A percentile compares a stretch with the other conserved stretches of the same genome.
phyloP scores from a whole-genome alignment of 2,888 invertebrate species.

The Agriotes lineatus region DNA sequence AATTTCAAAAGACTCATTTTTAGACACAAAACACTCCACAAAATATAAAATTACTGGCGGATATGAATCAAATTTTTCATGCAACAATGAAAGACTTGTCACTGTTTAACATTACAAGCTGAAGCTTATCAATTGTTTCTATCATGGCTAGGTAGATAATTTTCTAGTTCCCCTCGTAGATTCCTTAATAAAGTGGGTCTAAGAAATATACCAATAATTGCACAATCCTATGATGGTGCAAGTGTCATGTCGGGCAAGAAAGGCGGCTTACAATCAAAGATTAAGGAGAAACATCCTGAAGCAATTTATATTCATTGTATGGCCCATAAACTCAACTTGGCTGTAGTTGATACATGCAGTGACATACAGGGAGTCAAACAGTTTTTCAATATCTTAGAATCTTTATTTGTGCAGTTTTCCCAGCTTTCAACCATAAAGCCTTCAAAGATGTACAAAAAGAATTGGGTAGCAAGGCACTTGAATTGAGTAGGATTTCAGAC shows the following conservation, averaged over 20 bases:
- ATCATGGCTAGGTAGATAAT: no score
- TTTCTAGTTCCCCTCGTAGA: no score
- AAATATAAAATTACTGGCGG: no score
- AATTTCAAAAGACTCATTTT: no score
- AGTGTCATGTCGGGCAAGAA: slow-evolving; percentile 1
- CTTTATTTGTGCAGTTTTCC: slow-evolving; percentile 13
- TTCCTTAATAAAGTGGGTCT: slow-evolving; percentile 10
- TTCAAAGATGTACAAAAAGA: slow-evolving; percentile 1
- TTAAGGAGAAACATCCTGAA: neutral
- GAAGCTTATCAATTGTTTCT: no score
- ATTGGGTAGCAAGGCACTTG: neutral
- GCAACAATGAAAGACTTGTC: no score
- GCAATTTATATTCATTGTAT: neutral
- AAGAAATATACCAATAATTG: slow-evolving; percentile 8
- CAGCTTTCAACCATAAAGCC: neutral
- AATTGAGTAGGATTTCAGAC: neutral
- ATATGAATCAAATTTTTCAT: no score
- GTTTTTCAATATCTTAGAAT: slow-evolving; percentile 21
- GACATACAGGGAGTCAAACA: slow-evolving; percentile 7
- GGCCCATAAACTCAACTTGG: slow-evolving; percentile 2
- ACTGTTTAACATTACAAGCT: no score
- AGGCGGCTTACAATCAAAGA: neutral
- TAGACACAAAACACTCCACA: no score
- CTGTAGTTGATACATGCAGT: slow-evolving; percentile 1
- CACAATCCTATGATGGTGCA: slow-evolving; percentile 22